These are phyloP conservation scores for Teleopsis dalmanni DNA, from an alignment of 1,140 invertebrate species.

Conservation along the genomic window DNA sequence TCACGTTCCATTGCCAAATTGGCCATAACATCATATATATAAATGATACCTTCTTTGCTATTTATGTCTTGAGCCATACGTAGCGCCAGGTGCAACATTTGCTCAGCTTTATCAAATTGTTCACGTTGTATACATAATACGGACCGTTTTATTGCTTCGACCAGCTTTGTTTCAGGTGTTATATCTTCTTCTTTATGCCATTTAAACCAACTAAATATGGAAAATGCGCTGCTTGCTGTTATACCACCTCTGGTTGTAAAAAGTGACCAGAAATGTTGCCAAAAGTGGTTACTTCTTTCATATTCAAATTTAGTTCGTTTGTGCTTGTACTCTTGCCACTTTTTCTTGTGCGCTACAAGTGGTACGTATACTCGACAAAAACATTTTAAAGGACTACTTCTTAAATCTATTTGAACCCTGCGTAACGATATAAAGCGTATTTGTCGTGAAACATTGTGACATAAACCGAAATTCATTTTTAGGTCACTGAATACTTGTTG, in stretches of 20 bases:
- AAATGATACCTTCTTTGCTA: slow-evolving; percentile 68
- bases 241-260: neutral
- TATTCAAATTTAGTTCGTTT: neutral
- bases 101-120: slow-evolving; percentile 74
- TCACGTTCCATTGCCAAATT: slow-evolving; percentile 74
- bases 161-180: slow-evolving; percentile 59
- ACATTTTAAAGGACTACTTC: no score
- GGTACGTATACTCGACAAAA: no score
- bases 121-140: slow-evolving; percentile 63
- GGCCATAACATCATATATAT: slow-evolving; percentile 85
- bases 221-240: slow-evolving; percentile 12
- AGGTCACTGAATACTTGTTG: no score
- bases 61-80: slow-evolving; percentile 72
- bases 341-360: no score
- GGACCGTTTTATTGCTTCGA: slow-evolving; percentile 65
- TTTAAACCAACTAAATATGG: slow-evolving; percentile 20
- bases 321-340: no score
- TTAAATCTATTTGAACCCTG: no score
- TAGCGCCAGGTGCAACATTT: slow-evolving; percentile 73
- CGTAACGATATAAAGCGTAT: no score
- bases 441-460: no score
- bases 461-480: no score
- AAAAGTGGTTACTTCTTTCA: neutral
- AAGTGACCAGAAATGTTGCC: neutral
- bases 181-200: slow-evolving; percentile 40